phyloP scores from a whole-genome alignment of 2,888 invertebrate species.

The Dinocampus coccinellae region DNA sequence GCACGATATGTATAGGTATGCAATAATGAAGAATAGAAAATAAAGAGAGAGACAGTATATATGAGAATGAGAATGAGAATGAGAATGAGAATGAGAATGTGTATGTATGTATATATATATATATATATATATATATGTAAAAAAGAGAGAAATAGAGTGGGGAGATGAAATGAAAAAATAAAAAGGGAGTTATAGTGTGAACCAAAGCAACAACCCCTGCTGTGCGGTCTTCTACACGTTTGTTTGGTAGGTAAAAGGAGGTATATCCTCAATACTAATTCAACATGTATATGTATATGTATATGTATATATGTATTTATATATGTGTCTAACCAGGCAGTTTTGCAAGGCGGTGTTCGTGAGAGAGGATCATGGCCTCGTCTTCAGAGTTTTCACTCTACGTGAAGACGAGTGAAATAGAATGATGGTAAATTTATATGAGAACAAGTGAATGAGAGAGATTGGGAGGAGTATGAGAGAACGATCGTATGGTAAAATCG shows the following conservation, averaged over 20 bases:
- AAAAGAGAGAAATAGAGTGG: background rate
- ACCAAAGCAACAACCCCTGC: slow-evolving; percentile 25
- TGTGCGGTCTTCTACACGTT: slow-evolving; percentile 24
- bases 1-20: slow-evolving; percentile 2
- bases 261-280: slow-evolving; percentile 8
- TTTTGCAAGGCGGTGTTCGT: slow-evolving; percentile 28
- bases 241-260: slow-evolving; percentile 1
- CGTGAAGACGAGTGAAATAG: background rate
- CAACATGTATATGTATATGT: background rate
- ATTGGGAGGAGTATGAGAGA: slow-evolving; percentile 7
- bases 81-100: no score
- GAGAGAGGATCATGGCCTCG: slow-evolving; percentile 28
- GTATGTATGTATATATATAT: no score
- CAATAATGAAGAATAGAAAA: background rate
- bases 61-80: no score
- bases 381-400: slow-evolving; percentile 29
- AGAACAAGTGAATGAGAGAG: background rate
- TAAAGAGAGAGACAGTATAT: background rate
- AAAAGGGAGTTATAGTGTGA: slow-evolving; percentile 17
- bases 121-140: background rate
- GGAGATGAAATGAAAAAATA: background rate
- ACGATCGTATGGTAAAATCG: slow-evolving; percentile 25
- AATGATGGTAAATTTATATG: background rate
- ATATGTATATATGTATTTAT: slow-evolving; percentile 2
- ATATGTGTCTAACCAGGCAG: slow-evolving; percentile 1